phyloP scores from a whole-genome alignment of 2,888 invertebrate genomes.

The Trachelus stipa region DNA sequence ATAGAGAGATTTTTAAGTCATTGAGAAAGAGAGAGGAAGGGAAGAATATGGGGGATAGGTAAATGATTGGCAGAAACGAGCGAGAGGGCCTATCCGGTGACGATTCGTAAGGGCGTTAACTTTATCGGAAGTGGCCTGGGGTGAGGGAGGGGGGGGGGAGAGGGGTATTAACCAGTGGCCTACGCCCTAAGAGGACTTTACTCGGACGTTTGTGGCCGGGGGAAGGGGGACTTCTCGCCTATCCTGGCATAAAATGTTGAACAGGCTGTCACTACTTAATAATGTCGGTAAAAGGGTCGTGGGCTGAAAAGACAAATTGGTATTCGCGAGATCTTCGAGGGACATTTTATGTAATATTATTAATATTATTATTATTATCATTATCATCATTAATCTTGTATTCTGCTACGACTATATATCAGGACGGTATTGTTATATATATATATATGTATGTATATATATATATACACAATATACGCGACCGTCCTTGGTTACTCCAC shows the following conservation, averaged over 20 bases:
- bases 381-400: not conserved
- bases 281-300: not conserved
- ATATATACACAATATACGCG: not conserved
- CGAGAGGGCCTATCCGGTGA: slow-evolving; percentile 51
- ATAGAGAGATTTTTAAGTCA: not conserved
- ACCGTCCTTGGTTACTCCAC: not conserved
- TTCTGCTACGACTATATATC: not conserved
- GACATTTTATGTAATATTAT: not conserved
- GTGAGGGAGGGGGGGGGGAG: not conserved
- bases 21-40: slow-evolving; percentile 12
- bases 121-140: not conserved
- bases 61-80: slow-evolving; percentile 33
- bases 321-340: not conserved
- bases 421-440: not conserved
- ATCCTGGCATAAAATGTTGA: not conserved
- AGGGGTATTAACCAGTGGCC: not conserved
- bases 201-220: not conserved
- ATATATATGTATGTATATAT: not conserved
- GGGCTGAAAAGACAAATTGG: not conserved
- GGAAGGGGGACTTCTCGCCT: not conserved
- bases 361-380: not conserved
- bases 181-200: not conserved
- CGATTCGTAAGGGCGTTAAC: not conserved
- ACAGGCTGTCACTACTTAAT: not conserved
- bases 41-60: slow-evolving; percentile 2